phyloP scores from a whole-genome alignment of 2,888 invertebrate genomes.

The Tinea semifulvella region DNA sequence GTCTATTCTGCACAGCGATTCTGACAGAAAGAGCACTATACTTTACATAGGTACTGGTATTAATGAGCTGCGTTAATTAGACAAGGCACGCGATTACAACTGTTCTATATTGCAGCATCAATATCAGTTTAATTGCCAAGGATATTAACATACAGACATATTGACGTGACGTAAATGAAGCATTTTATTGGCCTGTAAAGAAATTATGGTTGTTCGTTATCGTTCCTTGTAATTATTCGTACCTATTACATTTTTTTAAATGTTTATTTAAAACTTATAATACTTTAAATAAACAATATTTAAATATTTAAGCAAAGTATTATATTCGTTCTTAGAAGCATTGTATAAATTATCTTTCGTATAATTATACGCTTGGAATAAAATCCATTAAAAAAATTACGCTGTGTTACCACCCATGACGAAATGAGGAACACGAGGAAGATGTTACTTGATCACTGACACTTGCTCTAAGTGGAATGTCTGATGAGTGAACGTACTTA shows the following conservation, averaged over 20 bases:
- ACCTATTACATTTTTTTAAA: too few species aligned
- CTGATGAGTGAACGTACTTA: constrained; percentile 1
- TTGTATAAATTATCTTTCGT: too few species aligned
- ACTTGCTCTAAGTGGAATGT: constrained; percentile 5
- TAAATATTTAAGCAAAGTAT: too few species aligned
- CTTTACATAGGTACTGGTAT: neutral
- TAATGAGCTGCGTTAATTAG: neutral
- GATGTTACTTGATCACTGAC: constrained; percentile 7
- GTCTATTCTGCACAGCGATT: neutral
- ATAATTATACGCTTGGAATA: too few species aligned
- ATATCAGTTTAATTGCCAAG: constrained; percentile 2
- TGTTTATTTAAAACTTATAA: too few species aligned
- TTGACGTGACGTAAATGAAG: too few species aligned
- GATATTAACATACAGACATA: neutral
- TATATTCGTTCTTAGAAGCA: too few species aligned
- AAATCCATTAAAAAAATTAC: constrained; percentile 6
- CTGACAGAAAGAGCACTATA: neutral
- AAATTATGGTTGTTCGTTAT: too few species aligned
- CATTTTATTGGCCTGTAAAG: too few species aligned
- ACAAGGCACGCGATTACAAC: neutral
- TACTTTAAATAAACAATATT: too few species aligned
- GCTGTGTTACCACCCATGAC: constrained; percentile 6
- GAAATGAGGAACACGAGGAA: constrained; percentile 8
- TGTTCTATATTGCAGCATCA: constrained; percentile 2
- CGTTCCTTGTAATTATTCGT: too few species aligned